A percentile compares a stretch with the other conserved stretches of the same genome.
Evolutionary conservation across 2,113 vertebrate species (phyloP).

Genomic region (Alexandromys fortis): DNA sequence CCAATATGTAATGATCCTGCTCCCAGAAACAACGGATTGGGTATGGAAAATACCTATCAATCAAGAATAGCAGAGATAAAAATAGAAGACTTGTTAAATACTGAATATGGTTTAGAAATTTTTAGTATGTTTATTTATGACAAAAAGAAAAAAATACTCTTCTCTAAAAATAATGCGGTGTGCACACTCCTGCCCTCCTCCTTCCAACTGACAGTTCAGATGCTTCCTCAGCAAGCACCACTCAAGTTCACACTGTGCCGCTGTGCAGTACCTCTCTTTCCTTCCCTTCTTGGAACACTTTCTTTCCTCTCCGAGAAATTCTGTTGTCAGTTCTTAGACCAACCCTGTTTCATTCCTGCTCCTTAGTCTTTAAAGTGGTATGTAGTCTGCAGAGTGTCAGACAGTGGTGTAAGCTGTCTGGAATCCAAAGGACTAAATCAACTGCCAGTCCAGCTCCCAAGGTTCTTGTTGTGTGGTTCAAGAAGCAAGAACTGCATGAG

Average conservation of each 20-base stretch:
- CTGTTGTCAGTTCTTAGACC: background rate
- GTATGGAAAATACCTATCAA: background rate
- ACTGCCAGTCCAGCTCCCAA: background rate
- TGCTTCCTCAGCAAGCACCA: rapidly evolving
- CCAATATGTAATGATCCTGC: background rate
- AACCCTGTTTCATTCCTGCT: background rate
- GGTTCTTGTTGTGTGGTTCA: background rate
- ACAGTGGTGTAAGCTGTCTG: background rate
- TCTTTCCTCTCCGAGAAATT: background rate
- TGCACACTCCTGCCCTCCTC: background rate
- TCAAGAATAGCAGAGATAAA: background rate
- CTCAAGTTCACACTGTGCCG: rapidly evolving
- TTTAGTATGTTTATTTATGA: background rate
- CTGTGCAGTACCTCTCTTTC: background rate
- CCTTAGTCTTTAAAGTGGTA: background rate
- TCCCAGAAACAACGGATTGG: background rate
- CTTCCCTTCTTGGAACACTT: background rate
- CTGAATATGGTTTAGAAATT: background rate
- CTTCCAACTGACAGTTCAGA: rapidly evolving
- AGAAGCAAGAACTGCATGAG: background rate
- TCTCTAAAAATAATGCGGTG: background rate
- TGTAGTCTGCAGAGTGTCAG: background rate
- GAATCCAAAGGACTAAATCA: background rate
- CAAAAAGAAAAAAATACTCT: background rate
- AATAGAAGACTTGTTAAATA: background rate